phyloP scores from a whole-genome alignment of 2,797 vertebrate species.

The Siniperca undulata region DNA sequence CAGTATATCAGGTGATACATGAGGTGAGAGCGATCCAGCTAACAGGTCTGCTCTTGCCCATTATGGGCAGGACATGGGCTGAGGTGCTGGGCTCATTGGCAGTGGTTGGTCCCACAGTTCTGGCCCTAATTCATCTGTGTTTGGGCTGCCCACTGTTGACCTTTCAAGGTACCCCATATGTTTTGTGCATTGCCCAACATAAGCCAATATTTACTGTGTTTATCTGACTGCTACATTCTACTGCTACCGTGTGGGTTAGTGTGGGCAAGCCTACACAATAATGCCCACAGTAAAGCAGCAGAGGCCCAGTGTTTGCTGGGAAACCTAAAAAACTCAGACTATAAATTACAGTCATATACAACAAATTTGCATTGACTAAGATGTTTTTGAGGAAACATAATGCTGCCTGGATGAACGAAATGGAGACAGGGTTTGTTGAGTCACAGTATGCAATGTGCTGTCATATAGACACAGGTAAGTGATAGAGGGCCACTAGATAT shows the following conservation, averaged over 20 bases:
- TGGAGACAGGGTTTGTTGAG: neutral
- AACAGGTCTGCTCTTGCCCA: slow-evolving; percentile 7
- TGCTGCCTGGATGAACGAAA: neutral
- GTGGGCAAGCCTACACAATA: neutral
- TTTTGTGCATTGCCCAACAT: neutral
- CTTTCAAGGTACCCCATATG: neutral
- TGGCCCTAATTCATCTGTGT: neutral
- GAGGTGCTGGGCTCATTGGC: neutral
- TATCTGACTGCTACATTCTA: neutral
- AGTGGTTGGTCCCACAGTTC: neutral
- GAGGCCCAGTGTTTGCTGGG: neutral
- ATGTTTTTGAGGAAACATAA: neutral
- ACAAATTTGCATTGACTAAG: neutral
- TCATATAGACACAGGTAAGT: neutral
- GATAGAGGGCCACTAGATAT: neutral
- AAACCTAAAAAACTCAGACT: neutral
- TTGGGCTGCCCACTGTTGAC: neutral
- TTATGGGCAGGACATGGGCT: neutral
- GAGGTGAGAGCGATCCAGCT: slow-evolving; percentile 9
- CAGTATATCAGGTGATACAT: neutral
- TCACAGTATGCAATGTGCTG: neutral
- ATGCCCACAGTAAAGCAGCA: neutral
- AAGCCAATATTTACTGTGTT: neutral
- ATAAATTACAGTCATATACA: neutral
- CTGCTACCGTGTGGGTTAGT: neutral